Evolutionary conservation across 2,113 vertebrate genomes (phyloP).

Genomic region (Rhinogobius similis): DNA sequence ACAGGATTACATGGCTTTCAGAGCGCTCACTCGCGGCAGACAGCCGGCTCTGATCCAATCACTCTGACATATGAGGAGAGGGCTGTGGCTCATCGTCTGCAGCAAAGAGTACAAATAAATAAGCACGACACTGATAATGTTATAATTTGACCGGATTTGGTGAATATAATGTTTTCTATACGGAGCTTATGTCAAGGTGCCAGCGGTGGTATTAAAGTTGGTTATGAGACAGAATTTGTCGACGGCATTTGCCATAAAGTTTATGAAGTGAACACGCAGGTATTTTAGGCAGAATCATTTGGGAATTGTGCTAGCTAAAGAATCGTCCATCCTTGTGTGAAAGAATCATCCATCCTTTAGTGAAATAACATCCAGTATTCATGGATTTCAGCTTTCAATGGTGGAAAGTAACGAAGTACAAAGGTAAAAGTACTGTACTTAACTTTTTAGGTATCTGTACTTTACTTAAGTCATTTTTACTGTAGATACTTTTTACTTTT

Average conservation of each 20-base stretch:
- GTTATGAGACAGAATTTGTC: neutral
- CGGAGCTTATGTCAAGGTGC: neutral
- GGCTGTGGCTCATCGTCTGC: slow-evolving; percentile 41
- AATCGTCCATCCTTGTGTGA: too few species aligned
- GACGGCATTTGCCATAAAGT: neutral
- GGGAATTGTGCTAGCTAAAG: too few species aligned
- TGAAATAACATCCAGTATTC: too few species aligned
- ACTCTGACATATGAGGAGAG: slow-evolving; percentile 55
- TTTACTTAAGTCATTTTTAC: too few species aligned
- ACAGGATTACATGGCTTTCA: slow-evolving; percentile 68
- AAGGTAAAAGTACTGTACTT: too few species aligned
- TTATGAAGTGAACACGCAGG: neutral
- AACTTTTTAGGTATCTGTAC: too few species aligned
- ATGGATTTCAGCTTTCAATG: too few species aligned
- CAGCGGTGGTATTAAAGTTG: neutral
- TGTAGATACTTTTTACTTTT: too few species aligned
- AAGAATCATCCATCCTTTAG: too few species aligned
- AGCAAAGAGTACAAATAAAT: slow-evolving; percentile 10
- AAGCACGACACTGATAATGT: slow-evolving; percentile 21
- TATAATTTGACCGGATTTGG: slow-evolving; percentile 25
- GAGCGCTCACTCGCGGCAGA: slow-evolving; percentile 51
- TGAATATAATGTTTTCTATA: neutral
- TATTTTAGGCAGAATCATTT: neutral
- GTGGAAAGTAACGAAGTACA: too few species aligned
- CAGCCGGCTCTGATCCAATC: slow-evolving; percentile 68